These are phyloP conservation scores for Halictus ligatus DNA, from an alignment of 2,888 invertebrate species.

Conservation along the genomic window DNA sequence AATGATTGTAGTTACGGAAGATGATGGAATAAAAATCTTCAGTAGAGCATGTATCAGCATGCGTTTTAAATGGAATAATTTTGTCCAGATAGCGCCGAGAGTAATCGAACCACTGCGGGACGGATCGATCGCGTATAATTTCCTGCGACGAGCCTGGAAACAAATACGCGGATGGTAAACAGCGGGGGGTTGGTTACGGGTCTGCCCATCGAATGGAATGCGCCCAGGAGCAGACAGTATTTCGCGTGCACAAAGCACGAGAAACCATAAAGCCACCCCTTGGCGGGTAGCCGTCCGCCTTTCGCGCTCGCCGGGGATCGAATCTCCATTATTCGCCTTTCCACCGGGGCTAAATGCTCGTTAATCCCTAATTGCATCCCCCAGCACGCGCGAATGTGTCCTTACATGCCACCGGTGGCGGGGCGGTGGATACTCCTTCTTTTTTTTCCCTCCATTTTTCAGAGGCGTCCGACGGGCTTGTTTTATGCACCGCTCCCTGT, in stretches of 20 bases:
- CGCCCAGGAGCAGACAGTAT: conserved; percentile 47
- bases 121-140: conserved; percentile 53
- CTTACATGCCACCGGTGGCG: conserved; percentile 10
- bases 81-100: background rate
- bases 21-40: no score
- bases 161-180: conserved; percentile 56
- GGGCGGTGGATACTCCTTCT: background rate
- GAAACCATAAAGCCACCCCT: conserved; percentile 65
- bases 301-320: conserved; percentile 45
- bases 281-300: conserved; percentile 37
- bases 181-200: conserved; percentile 10
- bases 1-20: no score
- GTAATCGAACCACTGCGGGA: background rate
- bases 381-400: conserved; percentile 1
- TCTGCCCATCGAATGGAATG: conserved; percentile 36
- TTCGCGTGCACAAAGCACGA: conserved; percentile 62
- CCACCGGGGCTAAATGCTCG: conserved; percentile 62
- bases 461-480: conserved; percentile 1
- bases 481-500: conserved; percentile 1
- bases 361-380: conserved; percentile 62
- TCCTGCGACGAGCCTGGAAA: conserved; percentile 44
- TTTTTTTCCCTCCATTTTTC: conserved; percentile 16
- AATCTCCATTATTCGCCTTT: conserved; percentile 66
- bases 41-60: no score
- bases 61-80: background rate